Base-by-base conservation (phyloP, 2,797 vertebrate genomes). In the Danionella dracula region DNA sequence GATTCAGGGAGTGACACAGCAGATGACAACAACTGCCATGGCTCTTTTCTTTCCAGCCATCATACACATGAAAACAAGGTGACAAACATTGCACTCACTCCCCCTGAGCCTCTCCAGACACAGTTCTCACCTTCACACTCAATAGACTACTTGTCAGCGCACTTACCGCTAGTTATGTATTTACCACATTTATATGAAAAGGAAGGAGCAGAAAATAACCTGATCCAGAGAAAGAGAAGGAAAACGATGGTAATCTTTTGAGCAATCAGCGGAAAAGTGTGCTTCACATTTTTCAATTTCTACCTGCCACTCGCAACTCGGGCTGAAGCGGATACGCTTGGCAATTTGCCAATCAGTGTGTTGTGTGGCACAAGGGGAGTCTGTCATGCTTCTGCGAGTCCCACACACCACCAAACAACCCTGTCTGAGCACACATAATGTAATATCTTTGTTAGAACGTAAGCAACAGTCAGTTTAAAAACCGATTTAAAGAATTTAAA, bases 331-430 rank as follows among this genome's bases (percentile, higher is more conserved):
- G 72, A 76, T 76, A 64, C 34, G 70, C 71, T 70, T 69, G 72
- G 79, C 77, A 79, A 81, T 79, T 81, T 79, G 79, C 77, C 77
- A 81, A 76, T 79, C 79, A 81, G 79, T 68, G 69, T 74, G 79
- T 79, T 79, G 75, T 74, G 77, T 59, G 32, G 73, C 77, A 19
- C 75, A 68, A 63, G 45, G 67, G 77, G 77, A 71, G 73, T 35
- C 71, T 73, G 75, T 69, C 79, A 76, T 51, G 50, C 54, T 59
- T 60, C 73, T 63, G 55, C 72, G 72, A 66, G 37, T 71, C 75
- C 69, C 74, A 38, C 57, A 76, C 74, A 73, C 67, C 57, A 31
- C 51, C 48, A 73, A 63, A 44, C 27, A 57, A 48, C 31, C 45
- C 16, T 13, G 12, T 13, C 27, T 55, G 35, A 31, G 45, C 32